Base-by-base conservation (phyloP, 2,797 vertebrate species). In the Sebastes matsubarae region DNA sequence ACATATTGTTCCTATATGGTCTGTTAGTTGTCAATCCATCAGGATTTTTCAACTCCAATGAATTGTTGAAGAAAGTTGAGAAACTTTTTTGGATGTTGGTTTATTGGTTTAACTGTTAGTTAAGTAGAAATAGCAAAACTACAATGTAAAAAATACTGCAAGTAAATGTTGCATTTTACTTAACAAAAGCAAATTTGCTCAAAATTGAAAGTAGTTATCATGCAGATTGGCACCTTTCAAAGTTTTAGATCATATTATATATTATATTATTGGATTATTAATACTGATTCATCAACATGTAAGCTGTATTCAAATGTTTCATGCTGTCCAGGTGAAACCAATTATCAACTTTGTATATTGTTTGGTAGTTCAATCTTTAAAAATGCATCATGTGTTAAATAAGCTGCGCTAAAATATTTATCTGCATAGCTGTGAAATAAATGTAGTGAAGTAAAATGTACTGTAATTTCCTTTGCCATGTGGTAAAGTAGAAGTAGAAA, bases 401-500 rank as follows among this genome's bases (percentile, higher is more conserved):
- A 57, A 25, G 2, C 11, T 3, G 24, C 16, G 2, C n/a, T 58
- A 4, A 27, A 58, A 58, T 25, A 8, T 58, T 14, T 57, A 25
- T 57, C 24, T 57, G 22, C 5, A 38, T 14, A 13, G 36, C 36
- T 38, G 36, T 38, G 0, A 38, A 38, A 38, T 38, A 38, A 38
- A 38, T 38, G 4, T 0, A 14, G 36, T 14, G 12, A 13, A 38
- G 36, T 38, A 38, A 38, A 38, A 5, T 38, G 12, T 38, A 38
- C 12, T 0, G 36, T 38, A 13, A 0, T 38, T 38, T 38, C 36
- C 36, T 13, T 36, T 38, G 12, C 0, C 36, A 38, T 38, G 12
- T 38, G 12, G 12, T 38, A 38, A 38, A 38, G 4, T 38, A 38
- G 36, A 38, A 13, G 36, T 38, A 38, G 11, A 13, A 38, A 38